Percentiles rank a stretch among this genome's conserved stretches.
Conservation (phyloP, 2,888 invertebrate genomes). For the Drosophila kanekoi region DNA sequence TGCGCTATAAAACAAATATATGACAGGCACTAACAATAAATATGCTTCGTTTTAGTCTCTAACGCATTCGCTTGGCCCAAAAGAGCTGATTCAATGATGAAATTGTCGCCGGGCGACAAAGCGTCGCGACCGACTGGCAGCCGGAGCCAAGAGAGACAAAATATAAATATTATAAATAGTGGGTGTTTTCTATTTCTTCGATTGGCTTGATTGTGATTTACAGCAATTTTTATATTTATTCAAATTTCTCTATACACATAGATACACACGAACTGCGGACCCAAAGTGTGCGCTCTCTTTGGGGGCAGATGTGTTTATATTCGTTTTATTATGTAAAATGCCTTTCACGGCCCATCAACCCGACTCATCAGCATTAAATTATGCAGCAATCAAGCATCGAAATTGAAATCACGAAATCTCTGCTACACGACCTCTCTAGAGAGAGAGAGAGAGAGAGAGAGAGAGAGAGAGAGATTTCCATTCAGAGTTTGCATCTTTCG, state of each 20-base stretch:
- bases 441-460: too few relatives aligned
- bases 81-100: slow-evolving; percentile 58
- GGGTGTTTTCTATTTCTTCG: slow-evolving; percentile 74
- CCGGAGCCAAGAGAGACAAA: slow-evolving; percentile 7
- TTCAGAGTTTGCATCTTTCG: background rate
- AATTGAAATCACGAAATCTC: slow-evolving; percentile 10
- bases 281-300: slow-evolving; percentile 33
- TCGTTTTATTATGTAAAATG: slow-evolving; percentile 78
- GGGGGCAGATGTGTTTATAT: slow-evolving; percentile 60
- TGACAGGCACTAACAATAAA: slow-evolving; percentile 72
- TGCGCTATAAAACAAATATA: slow-evolving; percentile 75
- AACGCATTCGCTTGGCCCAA: slow-evolving; percentile 22
- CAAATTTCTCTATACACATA: slow-evolving; percentile 56
- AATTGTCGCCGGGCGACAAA: slow-evolving; percentile 64
- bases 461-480: too few relatives aligned
- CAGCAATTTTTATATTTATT: slow-evolving; percentile 75
- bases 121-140: slow-evolving; percentile 58
- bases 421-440: background rate
- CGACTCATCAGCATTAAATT: slow-evolving; percentile 73
- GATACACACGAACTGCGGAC: slow-evolving; percentile 22
- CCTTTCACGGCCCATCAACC: slow-evolving; percentile 71
- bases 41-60: slow-evolving; percentile 59
- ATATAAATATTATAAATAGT: slow-evolving; percentile 68
- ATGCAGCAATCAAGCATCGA: slow-evolving; percentile 66
- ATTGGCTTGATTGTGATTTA: slow-evolving; percentile 81